Base-by-base conservation (phyloP, 2,113 vertebrate genomes). In the Pluvialis apricaria region DNA sequence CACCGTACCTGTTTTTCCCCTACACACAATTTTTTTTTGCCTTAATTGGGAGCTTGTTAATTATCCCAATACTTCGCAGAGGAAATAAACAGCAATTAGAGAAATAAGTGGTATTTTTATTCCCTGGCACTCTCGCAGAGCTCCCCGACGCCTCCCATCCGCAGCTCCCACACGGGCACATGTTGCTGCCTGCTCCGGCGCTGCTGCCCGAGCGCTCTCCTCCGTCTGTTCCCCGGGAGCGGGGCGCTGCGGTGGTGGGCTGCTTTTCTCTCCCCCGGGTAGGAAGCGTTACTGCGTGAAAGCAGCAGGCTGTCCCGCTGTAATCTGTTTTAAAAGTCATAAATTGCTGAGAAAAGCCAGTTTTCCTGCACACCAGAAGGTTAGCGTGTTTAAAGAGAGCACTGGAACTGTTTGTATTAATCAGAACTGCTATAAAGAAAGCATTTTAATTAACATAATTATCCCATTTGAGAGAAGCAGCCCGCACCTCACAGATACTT, bases 391-490 rank as follows among this genome's bases (percentile, higher is more conserved):
- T 98, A 97, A 97, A 97, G 96, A 95, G 96, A 98, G 96, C 97
- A 82, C 93, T 88, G 94, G 96, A 97, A 94, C 96, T 97, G 97
- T 97, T 98, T 98, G 97, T 98, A 98, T 98, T 98, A 97, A 98
- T 97, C 97, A 97, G 97, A 97, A 97, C 91, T 87, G 96, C 97
- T 97, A 97, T 98, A 97, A 98, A 97, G 97, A 97, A 98, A 97
- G 97, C 96, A 94, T 97, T 98, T 98, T 98, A 98, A 98, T 98
- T 98, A 98, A 97, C 97, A 96, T 97, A 98, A 98, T 98, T 97
- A 98, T 95, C 97, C 96, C 16, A 36, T 97, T 96, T 90, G 97
- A 97, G 96, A 96, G 97, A 96, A 96, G 96, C 95, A 92, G 92
- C 70, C 97, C 80, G 71, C 94, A 98, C 94, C 96, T 96, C 95